Evolutionary conservation across 2,113 vertebrate species (phyloP).

Genomic region (Oenanthe oenanthe): DNA sequence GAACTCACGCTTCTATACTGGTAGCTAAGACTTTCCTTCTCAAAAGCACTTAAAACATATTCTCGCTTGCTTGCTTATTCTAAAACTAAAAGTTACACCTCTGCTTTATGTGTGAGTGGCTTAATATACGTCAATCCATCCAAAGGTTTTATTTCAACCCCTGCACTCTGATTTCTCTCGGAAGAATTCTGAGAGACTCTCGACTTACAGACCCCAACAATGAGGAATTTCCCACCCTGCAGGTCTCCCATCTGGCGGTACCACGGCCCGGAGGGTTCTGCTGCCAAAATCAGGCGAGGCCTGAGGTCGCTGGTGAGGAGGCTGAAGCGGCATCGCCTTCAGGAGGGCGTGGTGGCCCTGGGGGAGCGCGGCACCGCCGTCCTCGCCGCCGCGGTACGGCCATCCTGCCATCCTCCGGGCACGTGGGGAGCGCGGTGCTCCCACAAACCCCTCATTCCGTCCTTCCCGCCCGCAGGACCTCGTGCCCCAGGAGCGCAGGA

Average conservation of each 20-base stretch:
- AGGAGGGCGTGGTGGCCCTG: conserved; percentile 84
- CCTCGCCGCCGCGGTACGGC: conserved; percentile 77
- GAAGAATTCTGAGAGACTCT: no score
- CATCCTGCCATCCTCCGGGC: accelerated
- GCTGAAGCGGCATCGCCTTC: conserved; percentile 80
- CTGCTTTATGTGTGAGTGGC: no score
- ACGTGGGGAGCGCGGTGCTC: accelerated
- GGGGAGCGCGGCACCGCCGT: conserved; percentile 83
- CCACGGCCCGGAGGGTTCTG: conserved; percentile 69
- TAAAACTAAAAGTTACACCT: no score
- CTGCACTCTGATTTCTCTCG: no score
- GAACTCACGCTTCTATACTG: no score
- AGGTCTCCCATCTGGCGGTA: conserved; percentile 86
- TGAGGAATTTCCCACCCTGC: accelerated
- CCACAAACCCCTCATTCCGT: accelerated
- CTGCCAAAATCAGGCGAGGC: conserved; percentile 81
- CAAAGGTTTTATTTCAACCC: no score
- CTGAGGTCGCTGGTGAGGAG: conserved; percentile 81
- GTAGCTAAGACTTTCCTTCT: no score
- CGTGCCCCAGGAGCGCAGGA: neutral
- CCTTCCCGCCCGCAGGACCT: conserved; percentile 71
- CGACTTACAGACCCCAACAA: no score
- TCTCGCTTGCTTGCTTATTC: no score
- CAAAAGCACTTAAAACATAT: no score
- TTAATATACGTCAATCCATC: no score